Conservation (phyloP, 1,140 invertebrate species). For the Ceratina japonica region DNA sequence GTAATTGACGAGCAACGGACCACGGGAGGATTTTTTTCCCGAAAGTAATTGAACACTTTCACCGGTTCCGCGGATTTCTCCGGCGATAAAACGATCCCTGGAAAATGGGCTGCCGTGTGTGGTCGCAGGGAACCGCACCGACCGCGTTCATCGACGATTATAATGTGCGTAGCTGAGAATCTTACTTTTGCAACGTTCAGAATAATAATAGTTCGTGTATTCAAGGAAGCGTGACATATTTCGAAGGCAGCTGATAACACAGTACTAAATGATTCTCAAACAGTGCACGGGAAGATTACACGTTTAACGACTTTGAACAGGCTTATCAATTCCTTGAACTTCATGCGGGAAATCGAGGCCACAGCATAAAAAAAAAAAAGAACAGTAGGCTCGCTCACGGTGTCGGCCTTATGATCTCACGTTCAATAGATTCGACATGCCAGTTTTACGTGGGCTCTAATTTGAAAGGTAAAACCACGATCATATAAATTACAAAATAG, state of each 20-base stretch:
- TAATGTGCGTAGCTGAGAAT: no score
- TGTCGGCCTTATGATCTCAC: no score
- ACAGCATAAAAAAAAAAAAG: no score
- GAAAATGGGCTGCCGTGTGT: neutral
- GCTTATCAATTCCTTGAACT: constrained; percentile 36
- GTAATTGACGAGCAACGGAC: constrained; percentile 47
- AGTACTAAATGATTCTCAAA: constrained; percentile 1
- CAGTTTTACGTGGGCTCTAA: no score
- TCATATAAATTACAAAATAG: no score
- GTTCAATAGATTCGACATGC: no score
- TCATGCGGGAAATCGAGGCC: neutral
- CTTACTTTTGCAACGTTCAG: neutral
- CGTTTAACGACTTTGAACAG: constrained; percentile 8
- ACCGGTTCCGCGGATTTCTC: constrained; percentile 30
- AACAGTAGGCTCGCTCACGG: no score
- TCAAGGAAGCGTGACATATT: neutral
- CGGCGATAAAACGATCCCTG: constrained; percentile 17
- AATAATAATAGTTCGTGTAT: neutral
- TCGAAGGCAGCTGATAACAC: constrained; percentile 4
- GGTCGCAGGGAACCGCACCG: neutral
- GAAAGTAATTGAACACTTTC: constrained; percentile 45
- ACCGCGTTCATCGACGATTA: neutral
- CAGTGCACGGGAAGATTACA: neutral
- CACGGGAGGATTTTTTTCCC: constrained; percentile 31
- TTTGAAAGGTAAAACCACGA: no score